phyloP scores from a whole-genome alignment of 2,113 vertebrate genomes.

The Vireo altiloquus region DNA sequence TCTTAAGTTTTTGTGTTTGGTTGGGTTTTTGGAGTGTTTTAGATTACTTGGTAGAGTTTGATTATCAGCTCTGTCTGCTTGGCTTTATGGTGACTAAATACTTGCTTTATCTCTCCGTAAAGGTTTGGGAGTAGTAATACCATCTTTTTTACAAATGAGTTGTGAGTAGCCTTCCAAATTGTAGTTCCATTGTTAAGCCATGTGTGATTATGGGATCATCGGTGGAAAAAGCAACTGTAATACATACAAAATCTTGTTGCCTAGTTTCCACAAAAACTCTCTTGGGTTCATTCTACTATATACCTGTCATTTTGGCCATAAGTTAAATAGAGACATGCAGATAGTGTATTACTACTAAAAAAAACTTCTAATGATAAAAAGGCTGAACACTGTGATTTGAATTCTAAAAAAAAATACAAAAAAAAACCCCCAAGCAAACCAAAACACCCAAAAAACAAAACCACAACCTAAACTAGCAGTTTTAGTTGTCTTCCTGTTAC shows the following conservation, averaged over 20 bases:
- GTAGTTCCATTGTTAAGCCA: background rate
- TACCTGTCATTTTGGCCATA: background rate
- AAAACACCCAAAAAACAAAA: no score
- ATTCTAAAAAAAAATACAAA: background rate
- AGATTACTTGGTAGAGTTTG: background rate
- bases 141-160: background rate
- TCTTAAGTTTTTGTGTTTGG: background rate
- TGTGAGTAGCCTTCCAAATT: background rate
- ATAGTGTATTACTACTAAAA: background rate
- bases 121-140: background rate
- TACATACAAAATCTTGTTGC: background rate
- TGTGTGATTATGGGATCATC: background rate
- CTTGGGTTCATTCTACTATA: background rate
- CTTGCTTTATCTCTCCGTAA: background rate
- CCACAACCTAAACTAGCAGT: no score
- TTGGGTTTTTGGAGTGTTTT: background rate
- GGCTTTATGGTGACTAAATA: background rate
- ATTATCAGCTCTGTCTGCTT: background rate
- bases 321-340: background rate
- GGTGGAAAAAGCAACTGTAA: background rate
- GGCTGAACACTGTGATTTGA: background rate
- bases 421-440: no score
- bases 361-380: background rate
- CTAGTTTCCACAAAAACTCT: background rate
- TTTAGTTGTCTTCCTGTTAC: background rate